Percentiles rank a stretch among this genome's conserved stretches.
These are phyloP conservation scores for Shinisaurus crocodilurus DNA, from an alignment of 2,113 vertebrate genomes.

Conservation along the genomic window DNA sequence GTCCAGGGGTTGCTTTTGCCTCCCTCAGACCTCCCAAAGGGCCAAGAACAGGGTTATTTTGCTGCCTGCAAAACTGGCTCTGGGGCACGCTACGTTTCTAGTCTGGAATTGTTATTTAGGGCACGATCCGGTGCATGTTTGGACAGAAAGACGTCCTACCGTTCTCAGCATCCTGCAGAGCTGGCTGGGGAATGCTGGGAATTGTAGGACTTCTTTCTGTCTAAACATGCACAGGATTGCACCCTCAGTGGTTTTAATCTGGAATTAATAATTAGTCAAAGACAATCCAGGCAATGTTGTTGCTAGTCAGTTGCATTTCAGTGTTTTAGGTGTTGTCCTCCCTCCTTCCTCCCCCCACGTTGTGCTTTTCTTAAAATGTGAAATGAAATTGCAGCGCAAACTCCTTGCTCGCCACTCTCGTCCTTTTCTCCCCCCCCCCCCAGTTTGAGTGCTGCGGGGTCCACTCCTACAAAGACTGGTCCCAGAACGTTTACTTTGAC, in stretches of 20 bases:
- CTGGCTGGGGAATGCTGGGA: too few relatives aligned
- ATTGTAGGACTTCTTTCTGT: too few relatives aligned
- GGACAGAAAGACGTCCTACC: too few relatives aligned
- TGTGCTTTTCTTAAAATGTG: neutral
- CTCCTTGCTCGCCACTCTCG: too few relatives aligned
- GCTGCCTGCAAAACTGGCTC: neutral
- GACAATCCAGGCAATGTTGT: neutral
- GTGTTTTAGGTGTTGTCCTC: neutral
- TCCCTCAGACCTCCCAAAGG: neutral
- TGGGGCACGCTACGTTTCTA: neutral
- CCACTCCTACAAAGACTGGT: conserved; percentile 78
- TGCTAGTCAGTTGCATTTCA: neutral
- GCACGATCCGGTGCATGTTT: too few relatives aligned
- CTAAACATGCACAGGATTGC: too few relatives aligned
- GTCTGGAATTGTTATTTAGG: too few relatives aligned
- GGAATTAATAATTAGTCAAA: neutral
- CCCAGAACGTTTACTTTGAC: conserved; percentile 80
- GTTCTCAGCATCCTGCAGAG: too few relatives aligned
- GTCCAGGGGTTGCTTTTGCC: too few relatives aligned
- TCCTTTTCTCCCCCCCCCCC: neutral
- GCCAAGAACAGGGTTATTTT: neutral
- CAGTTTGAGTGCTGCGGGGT: conserved; percentile 87
- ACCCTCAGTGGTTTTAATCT: too few relatives aligned
- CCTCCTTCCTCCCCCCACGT: neutral
- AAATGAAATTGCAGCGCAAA: neutral